These are phyloP conservation scores for Nemotelus nigrinus DNA, from an alignment of 2,888 invertebrate species.

Conservation along the genomic window DNA sequence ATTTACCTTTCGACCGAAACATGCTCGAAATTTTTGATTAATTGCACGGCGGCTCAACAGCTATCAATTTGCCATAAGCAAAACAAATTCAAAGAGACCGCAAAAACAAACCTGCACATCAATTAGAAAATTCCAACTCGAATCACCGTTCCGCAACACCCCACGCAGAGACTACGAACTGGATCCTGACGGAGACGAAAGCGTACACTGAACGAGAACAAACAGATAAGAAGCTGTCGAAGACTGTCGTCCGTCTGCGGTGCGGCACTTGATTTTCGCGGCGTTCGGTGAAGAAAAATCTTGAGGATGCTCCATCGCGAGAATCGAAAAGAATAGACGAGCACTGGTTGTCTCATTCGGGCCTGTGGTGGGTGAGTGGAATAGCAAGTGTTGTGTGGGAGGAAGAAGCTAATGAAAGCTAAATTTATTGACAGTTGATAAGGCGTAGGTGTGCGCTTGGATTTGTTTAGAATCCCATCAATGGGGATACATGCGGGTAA, in stretches of 20 bases:
- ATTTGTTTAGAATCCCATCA: slow-evolving; percentile 26
- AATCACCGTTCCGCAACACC: slow-evolving; percentile 9
- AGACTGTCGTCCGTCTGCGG: slow-evolving; percentile 44
- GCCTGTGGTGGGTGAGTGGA: not conserved
- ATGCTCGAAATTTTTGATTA: slow-evolving; percentile 34
- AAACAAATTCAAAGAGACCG: not conserved
- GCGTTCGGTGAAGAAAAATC: slow-evolving; percentile 21
- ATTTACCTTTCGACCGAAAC: slow-evolving; percentile 41
- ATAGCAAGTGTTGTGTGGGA: slow-evolving; percentile 1
- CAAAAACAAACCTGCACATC: slow-evolving; percentile 24
- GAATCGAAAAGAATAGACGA: slow-evolving; percentile 10
- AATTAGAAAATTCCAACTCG: slow-evolving; percentile 4
- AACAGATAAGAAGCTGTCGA: slow-evolving; percentile 47
- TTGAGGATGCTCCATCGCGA: slow-evolving; percentile 25
- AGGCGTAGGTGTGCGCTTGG: slow-evolving; percentile 35
- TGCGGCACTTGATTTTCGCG: slow-evolving; percentile 18
- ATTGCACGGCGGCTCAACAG: slow-evolving; percentile 30
- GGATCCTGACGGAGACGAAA: not conserved
- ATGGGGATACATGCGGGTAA: not conserved
- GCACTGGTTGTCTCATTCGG: slow-evolving; percentile 1
- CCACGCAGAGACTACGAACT: slow-evolving; percentile 1
- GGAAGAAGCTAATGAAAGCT: not conserved
- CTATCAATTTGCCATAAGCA: slow-evolving; percentile 8
- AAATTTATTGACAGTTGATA: slow-evolving; percentile 31
- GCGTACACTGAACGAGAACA: slow-evolving; percentile 33